Percentiles rank a stretch among this genome's conserved stretches.
Conservation (phyloP, 2,797 vertebrate species). For the Craterocephalus amniculus region DNA sequence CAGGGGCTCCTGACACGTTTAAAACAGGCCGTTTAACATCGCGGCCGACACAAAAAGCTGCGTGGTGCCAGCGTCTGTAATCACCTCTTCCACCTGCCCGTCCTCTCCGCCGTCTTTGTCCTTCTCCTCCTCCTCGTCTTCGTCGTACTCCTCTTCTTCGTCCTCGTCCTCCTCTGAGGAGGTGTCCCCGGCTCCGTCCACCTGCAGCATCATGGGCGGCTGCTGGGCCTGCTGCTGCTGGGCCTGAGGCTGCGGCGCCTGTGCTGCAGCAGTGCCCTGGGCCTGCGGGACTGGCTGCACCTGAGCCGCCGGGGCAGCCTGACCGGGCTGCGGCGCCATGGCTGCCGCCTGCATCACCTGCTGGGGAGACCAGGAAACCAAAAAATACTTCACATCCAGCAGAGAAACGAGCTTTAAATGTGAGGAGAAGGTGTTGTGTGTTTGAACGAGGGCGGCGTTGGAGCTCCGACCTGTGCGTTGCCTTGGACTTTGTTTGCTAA, state of each 20-base stretch:
- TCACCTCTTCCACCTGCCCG: slow-evolving; percentile 97
- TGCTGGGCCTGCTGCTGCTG: slow-evolving; percentile 86
- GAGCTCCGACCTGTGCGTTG: slow-evolving; percentile 86
- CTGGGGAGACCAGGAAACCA: slow-evolving; percentile 15
- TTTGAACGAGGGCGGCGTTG: no score
- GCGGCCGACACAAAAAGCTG: neutral
- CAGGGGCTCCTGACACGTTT: slow-evolving; percentile 89
- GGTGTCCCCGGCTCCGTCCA: slow-evolving; percentile 95
- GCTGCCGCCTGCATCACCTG: slow-evolving; percentile 88
- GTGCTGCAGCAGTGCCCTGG: slow-evolving; percentile 77
- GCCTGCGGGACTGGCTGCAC: slow-evolving; percentile 84
- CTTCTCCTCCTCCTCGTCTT: slow-evolving; percentile 97
- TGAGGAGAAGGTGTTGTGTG: no score
- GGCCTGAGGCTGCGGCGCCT: slow-evolving; percentile 62
- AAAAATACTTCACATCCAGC: no score
- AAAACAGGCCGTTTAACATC: neutral
- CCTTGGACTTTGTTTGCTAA: slow-evolving; percentile 92
- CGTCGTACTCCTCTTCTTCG: slow-evolving; percentile 98
- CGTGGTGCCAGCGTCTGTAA: neutral
- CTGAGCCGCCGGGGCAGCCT: slow-evolving; percentile 78
- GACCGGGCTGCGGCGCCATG: slow-evolving; percentile 86
- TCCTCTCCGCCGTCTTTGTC: slow-evolving; percentile 97
- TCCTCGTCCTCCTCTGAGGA: slow-evolving; percentile 98
- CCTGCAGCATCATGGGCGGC: slow-evolving; percentile 93
- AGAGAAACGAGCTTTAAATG: no score